A percentile compares a stretch with the other conserved stretches of the same genome.
Conservation (phyloP, 2,113 vertebrate genomes). For the Nerophis ophidion region DNA sequence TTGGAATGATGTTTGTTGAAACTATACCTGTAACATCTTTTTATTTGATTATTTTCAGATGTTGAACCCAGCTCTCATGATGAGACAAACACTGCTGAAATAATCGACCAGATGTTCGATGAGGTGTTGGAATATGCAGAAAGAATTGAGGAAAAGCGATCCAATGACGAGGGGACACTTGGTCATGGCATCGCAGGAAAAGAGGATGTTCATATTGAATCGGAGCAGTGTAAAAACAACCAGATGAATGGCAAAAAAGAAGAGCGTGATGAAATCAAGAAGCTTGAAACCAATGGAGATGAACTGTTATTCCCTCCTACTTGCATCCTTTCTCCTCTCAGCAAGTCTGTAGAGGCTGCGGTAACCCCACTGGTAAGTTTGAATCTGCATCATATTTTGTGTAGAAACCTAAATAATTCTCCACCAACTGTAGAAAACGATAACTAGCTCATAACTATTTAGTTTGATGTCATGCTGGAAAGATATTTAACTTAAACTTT, state of each 20-base stretch:
- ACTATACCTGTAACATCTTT: not conserved
- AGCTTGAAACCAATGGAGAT: constrained; percentile 40
- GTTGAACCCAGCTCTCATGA: constrained; percentile 36
- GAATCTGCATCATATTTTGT: not conserved
- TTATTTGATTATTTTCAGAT: constrained; percentile 23
- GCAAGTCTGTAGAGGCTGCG: constrained; percentile 70
- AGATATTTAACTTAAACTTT: not conserved
- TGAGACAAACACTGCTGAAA: constrained; percentile 57
- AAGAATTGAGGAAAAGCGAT: constrained; percentile 22
- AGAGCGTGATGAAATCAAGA: not conserved
- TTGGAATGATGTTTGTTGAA: not conserved
- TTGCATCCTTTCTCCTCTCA: constrained; percentile 73
- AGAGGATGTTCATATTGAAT: constrained; percentile 16
- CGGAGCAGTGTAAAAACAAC: constrained; percentile 22
- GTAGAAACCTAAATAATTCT: no score
- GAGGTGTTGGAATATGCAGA: constrained; percentile 66
- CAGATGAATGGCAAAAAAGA: constrained; percentile 13
- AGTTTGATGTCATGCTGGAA: not conserved
- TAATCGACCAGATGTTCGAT: constrained; percentile 72
- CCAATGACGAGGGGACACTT: constrained; percentile 23
- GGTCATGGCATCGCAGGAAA: constrained; percentile 24
- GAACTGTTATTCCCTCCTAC: constrained; percentile 65
- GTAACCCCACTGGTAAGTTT: constrained; percentile 71
- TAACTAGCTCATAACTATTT: not conserved
- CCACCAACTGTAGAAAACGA: not conserved